Conservation (phyloP, 1,140 invertebrate species). For the Brachionus sp. region DNA sequence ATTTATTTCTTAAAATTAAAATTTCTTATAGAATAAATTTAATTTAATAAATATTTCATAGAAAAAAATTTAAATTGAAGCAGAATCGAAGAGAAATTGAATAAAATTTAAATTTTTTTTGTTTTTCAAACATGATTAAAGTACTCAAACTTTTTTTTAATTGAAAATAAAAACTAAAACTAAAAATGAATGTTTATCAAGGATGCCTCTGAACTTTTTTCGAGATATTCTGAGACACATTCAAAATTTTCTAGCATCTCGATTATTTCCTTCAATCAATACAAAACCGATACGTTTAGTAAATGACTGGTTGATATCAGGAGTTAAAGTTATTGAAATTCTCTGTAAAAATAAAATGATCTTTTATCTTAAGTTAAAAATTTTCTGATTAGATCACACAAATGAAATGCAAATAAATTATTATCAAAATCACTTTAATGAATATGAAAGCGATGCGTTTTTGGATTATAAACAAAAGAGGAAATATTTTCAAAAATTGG, state of each 20-base stretch:
- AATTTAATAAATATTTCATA: too few species aligned
- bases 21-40: too few species aligned
- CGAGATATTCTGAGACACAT: constrained; percentile 37
- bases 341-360: not conserved
- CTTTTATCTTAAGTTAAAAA: not conserved
- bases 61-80: too few species aligned
- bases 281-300: not conserved
- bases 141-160: too few species aligned
- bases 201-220: constrained; percentile 37
- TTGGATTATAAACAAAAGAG: constrained; percentile 29
- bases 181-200: not conserved
- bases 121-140: too few species aligned
- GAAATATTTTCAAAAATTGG: not conserved
- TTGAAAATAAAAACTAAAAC: too few species aligned
- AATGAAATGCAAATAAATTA: constrained; percentile 41
- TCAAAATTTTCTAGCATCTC: not conserved
- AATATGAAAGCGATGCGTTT: constrained; percentile 25
- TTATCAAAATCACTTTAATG: constrained; percentile 41
- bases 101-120: not conserved
- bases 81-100: not conserved
- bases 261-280: not conserved
- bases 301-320: constrained; percentile 14
- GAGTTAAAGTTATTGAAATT: constrained; percentile 13
- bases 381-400: not conserved
- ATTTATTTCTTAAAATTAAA: too few species aligned